Base-by-base conservation (phyloP, 1,140 invertebrate species). In the Dendroctonus ponderosae region DNA sequence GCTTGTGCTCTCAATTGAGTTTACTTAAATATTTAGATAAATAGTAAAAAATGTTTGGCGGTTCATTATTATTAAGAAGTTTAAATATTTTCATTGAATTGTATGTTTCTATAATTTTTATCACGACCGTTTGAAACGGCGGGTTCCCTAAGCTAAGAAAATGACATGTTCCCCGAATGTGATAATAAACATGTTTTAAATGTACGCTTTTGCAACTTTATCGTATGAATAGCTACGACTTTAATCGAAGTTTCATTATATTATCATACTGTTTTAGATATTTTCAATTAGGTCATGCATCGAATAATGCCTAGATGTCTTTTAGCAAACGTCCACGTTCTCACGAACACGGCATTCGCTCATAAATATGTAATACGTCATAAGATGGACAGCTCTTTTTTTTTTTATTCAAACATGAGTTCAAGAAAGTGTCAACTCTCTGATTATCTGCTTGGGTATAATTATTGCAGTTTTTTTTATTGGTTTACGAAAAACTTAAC, bases 141-240 rank as follows among this genome's bases (percentile, higher is more conserved):
- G 68, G 69, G 62, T 53, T 54, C 59, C 53, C 26, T 66, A 66
- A 66, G 71, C 66, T 52, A 15, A 52, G 50, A 52, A 26, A 26
- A 52, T 52, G 50, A 66, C 61, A 72, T 74, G 72, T 74, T 72
- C 69, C 72, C 69, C 72, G 73, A 74, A 72, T 76, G 74, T 76
- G 74, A 76, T 76, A 76, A 76, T 76, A 76, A 76, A 76, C 71
- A 74, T 73, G 71, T 76, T 76, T 74, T 74, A 73, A 74, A 74
- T 71, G 71, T 69, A 71, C 48, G 57, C 42, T 71, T 69, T 69
- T 72, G 65, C 70, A 69, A 67, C 70, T 73, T 73, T 73, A 70
- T 69, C 53, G 71, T 62, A 59, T 58, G 53, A 56, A 48, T 14
- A 8, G 14, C 46, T 12, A 26, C 14, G 15, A 14, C 57, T 58